These are phyloP conservation scores for Hyposoter dolosus DNA, from an alignment of 2,888 invertebrate species.

Conservation along the genomic window DNA sequence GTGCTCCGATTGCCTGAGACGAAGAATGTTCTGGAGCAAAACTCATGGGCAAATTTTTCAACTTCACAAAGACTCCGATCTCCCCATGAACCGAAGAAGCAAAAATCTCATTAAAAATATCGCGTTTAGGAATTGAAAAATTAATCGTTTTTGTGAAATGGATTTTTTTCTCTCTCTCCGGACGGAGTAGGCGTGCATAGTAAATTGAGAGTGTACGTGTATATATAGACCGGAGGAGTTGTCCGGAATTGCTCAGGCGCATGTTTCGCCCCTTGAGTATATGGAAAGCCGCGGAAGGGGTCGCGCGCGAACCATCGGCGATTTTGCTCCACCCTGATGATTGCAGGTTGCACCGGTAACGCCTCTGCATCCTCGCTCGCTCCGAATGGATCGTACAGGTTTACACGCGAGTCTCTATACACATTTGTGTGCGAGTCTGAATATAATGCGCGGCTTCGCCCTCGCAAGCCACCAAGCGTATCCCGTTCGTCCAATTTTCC, in stretches of 20 bases:
- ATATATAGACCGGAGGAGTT: constrained; percentile 22
- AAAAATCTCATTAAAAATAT: not conserved
- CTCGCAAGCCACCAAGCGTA: constrained; percentile 68
- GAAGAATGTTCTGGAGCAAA: not conserved
- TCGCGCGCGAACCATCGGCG: constrained; percentile 60
- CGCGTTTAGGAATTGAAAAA: constrained; percentile 6
- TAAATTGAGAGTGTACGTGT: not conserved
- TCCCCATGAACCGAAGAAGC: not conserved
- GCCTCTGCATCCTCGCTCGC: constrained; percentile 75
- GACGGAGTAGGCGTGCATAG: constrained; percentile 34
- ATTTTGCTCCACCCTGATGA: constrained; percentile 84
- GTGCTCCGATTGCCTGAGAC: too few species aligned
- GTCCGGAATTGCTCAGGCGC: constrained; percentile 35
- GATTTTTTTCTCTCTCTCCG: not conserved
- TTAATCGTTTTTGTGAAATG: constrained; percentile 13
- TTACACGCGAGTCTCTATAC: not conserved
- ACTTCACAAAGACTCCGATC: not conserved
- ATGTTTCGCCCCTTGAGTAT: constrained; percentile 34
- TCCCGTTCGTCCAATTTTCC: constrained; percentile 71
- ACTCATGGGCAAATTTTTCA: not conserved
- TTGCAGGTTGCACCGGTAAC: constrained; percentile 83
- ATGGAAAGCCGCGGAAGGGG: constrained; percentile 45
- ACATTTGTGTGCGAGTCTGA: not conserved
- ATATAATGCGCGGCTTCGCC: constrained; percentile 54
- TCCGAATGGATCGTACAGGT: constrained; percentile 56